Evolutionary conservation across 2,797 vertebrate genomes (phyloP), one percentile per base, ranked within the genome.

Genomic region (Xiphophorus birchmanni): DNA sequence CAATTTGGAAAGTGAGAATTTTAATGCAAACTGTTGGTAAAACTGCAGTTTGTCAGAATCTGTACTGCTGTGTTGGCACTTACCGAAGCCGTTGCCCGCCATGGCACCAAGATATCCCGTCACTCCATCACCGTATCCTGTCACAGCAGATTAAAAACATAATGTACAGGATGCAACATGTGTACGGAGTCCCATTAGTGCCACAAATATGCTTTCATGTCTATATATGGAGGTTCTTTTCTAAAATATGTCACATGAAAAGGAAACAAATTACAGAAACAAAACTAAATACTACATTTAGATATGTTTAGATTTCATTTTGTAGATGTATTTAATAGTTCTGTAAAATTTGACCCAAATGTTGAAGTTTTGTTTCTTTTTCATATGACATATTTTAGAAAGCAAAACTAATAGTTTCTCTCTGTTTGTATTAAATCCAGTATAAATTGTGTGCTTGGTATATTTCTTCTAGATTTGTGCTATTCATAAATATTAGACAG

Each of bases 61-160:
- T 9, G 35, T 44, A 6, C n/a, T 65, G 45, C 48, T n/a, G n/a
- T 79, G 72, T 35, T 37, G 23, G 21, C 73, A 63, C 86, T 88
- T 72, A 94, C 93, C 91, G 0, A 76, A 90, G 65, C 92, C 92
- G 0, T 94, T 93, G 8, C 90, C 91, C 7, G 81, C 89, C 40
- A 54, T 37, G 2, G 83, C 89, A 12, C 91, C 92, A 26, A 91
- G 86, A 63, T 93, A 91, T 77, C 93, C 90, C 17, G 93, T 87
- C 0, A 73, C 71, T 72, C 91, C 91, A 0, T 94, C 90, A 54
- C 89, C 90, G 15, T 92, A 94, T 71, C 94, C 94, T 93, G 90
- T 35, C n/a, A 73, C 1, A 26, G 87, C 11, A 84, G 37, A 82
- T 60, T 84, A 26, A 83, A 37, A 77, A 60, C 48, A 45, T 50